phyloP scores from a whole-genome alignment of 2,888 invertebrate genomes.

The Ctenicera cuprea region DNA sequence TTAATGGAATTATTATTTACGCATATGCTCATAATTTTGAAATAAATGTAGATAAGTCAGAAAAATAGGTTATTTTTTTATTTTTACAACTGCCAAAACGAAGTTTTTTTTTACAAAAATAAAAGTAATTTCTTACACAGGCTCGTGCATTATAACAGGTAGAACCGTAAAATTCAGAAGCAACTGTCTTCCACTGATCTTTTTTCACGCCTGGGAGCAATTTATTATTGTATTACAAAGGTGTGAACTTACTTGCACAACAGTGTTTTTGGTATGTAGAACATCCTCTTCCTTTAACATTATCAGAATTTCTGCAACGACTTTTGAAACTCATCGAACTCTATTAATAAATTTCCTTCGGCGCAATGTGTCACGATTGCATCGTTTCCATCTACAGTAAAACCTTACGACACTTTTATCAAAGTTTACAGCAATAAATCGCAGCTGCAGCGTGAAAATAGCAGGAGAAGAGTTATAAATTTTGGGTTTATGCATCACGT shows the following conservation, averaged over 20 bases:
- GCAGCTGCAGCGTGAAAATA: slow-evolving; percentile 27
- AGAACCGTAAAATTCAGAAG: too few species aligned
- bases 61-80: too few species aligned
- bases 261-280: not conserved
- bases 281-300: not conserved
- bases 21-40: too few species aligned
- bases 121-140: too few species aligned
- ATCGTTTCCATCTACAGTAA: slow-evolving; percentile 10
- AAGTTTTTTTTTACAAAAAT: too few species aligned
- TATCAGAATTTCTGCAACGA: slow-evolving; percentile 6
- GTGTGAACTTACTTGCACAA: not conserved
- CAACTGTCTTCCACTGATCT: too few species aligned
- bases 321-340: slow-evolving; percentile 10
- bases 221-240: too few species aligned
- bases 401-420: slow-evolving; percentile 15
- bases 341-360: slow-evolving; percentile 11
- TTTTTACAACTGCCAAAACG: too few species aligned
- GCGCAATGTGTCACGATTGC: slow-evolving; percentile 20
- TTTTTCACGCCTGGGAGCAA: too few species aligned
- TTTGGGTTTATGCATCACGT: not conserved
- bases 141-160: too few species aligned
- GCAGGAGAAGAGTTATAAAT: slow-evolving; percentile 21
- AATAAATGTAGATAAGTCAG: too few species aligned
- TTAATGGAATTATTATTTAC: too few species aligned
- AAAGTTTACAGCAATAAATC: slow-evolving; percentile 29